A percentile compares a stretch with the other conserved stretches of the same genome.
Evolutionary conservation across 2,797 vertebrate species (phyloP).

Genomic region (Sebastiscus albofasciatus): DNA sequence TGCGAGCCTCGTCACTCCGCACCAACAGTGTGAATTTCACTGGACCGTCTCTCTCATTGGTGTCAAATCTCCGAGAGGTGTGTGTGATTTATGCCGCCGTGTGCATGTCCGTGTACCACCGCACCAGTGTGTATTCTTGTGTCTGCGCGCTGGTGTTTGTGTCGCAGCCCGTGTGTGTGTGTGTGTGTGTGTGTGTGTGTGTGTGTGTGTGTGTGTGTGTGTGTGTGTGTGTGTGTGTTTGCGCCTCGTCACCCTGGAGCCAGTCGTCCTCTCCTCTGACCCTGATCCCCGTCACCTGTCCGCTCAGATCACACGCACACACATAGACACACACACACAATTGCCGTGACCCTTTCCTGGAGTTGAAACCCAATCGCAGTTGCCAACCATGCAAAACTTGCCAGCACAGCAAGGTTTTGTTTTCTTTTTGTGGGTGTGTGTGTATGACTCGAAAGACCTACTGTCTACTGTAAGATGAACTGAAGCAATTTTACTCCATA

Average conservation of each 20-base stretch:
- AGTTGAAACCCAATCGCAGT: conserved; percentile 68
- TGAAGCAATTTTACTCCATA: neutral
- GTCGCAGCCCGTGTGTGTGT: conserved; percentile 1
- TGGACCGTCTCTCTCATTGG: conserved; percentile 36
- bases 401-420: conserved; percentile 66
- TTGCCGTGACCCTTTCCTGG: conserved; percentile 67
- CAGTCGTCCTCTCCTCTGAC: conserved; percentile 69
- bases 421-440: conserved; percentile 45
- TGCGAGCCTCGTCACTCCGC: neutral
- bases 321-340: conserved; percentile 43
- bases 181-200: conserved; percentile 21
- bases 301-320: conserved; percentile 68
- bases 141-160: conserved; percentile 10
- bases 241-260: conserved; percentile 69
- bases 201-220: conserved; percentile 35
- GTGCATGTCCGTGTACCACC: neutral
- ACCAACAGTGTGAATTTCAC: conserved; percentile 46
- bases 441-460: conserved; percentile 35
- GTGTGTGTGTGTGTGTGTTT: conserved; percentile 24
- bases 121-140: conserved; percentile 31
- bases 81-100: conserved; percentile 19
- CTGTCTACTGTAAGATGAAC: conserved; percentile 38
- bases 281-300: conserved; percentile 84
- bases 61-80: conserved; percentile 45
- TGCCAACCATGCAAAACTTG: conserved; percentile 67